Evolutionary conservation across 1,140 invertebrate species (phyloP).

Genomic region (Chionoecetes opilio): DNA sequence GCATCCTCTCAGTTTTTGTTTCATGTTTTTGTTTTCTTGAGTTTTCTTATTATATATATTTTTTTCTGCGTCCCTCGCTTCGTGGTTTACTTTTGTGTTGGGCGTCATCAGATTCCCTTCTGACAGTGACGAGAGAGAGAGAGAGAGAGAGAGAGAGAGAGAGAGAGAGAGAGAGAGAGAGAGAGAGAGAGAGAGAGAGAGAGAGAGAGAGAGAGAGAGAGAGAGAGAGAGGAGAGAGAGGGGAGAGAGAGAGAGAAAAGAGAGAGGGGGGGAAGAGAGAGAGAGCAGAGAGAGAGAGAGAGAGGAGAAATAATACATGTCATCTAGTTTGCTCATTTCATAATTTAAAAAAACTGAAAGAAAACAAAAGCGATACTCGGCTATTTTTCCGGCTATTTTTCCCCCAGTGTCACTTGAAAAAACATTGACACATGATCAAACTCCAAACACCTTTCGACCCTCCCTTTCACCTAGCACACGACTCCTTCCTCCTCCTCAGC

Average conservation of each 20-base stretch:
- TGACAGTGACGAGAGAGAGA: not conserved
- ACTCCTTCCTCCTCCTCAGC: not conserved
- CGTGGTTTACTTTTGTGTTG: not conserved
- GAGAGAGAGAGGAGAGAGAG: no score
- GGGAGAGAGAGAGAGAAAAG: slow-evolving; percentile 20
- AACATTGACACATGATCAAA: not conserved
- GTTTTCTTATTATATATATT: not conserved
- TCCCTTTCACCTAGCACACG: not conserved
- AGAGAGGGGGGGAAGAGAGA: slow-evolving; percentile 27
- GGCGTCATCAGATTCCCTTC: not conserved
- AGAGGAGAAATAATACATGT: not conserved
- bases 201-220: not conserved
- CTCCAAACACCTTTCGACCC: not conserved
- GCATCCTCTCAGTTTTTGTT: no score
- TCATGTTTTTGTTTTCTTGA: no score
- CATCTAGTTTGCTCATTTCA: no score
- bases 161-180: slow-evolving; percentile 27
- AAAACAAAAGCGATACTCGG: no score
- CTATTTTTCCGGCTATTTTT: not conserved
- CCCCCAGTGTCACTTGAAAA: not conserved
- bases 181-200: slow-evolving; percentile 21
- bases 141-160: slow-evolving; percentile 27
- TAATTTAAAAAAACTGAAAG: no score
- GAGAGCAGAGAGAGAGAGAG: slow-evolving; percentile 1
- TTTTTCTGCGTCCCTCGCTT: not conserved